Percentiles rank a stretch among this genome's conserved stretches.
Conservation (phyloP, 2,888 invertebrate species). For the Herminia tarsipennalis region DNA sequence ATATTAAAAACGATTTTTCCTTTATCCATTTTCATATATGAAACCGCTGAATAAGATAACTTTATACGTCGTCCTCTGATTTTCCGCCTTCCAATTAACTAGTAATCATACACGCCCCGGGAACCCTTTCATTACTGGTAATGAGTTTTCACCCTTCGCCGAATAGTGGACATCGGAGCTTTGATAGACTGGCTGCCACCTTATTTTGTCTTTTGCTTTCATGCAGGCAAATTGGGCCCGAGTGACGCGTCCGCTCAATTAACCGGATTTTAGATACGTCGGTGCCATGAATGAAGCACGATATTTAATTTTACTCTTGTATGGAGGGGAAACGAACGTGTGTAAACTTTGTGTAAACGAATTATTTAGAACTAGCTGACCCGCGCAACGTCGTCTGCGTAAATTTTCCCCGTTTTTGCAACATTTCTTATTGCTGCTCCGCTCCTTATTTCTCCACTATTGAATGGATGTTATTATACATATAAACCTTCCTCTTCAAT, state of each 20-base stretch:
- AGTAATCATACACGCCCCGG: constrained; percentile 82
- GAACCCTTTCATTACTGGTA: constrained; percentile 82
- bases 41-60: constrained; percentile 63
- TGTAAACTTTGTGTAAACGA: not conserved
- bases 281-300: constrained; percentile 25
- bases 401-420: too few species aligned
- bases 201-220: constrained; percentile 72
- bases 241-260: constrained; percentile 59
- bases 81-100: constrained; percentile 82
- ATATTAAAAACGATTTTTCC: not conserved
- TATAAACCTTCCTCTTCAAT: too few species aligned
- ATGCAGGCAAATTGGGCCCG: constrained; percentile 62
- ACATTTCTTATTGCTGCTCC: too few species aligned
- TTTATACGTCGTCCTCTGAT: constrained; percentile 74
- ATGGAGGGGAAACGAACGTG: constrained; percentile 12
- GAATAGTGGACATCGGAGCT: constrained; percentile 80
- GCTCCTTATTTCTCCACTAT: too few species aligned
- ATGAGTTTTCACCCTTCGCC: constrained; percentile 83
- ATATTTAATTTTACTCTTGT: constrained; percentile 32
- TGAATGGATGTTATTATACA: too few species aligned
- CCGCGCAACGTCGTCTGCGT: too few species aligned
- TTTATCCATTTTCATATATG: not conserved
- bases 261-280: constrained; percentile 35
- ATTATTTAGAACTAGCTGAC: not conserved
- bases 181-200: constrained; percentile 62